A percentile compares a stretch with the other conserved stretches of the same genome.
Evolutionary conservation across 2,888 invertebrate species (phyloP).

Genomic region (Tiphia femorata): DNA sequence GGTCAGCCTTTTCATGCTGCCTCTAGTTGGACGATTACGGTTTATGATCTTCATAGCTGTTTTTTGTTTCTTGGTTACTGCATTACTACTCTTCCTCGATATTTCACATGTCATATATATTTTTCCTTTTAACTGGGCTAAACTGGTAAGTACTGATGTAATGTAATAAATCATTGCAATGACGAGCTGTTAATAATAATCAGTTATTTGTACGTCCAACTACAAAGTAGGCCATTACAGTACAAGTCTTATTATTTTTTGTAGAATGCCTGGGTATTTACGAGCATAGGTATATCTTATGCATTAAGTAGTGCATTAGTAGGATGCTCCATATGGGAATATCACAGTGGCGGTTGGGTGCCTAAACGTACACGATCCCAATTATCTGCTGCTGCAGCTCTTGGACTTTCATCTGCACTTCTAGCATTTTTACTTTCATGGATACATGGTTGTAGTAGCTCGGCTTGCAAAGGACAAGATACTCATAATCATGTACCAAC

Average conservation of each 20-base stretch:
- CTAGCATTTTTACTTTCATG: conserved; percentile 64
- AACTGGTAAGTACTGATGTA: conserved; percentile 74
- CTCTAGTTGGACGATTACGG: conserved; percentile 80
- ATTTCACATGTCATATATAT: conserved; percentile 83
- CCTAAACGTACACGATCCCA: conserved; percentile 81
- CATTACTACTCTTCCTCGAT: conserved; percentile 83
- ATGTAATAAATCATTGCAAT: too few relatives aligned
- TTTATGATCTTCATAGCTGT: conserved; percentile 84
- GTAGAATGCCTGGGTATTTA: conserved; percentile 81
- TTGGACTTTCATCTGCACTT: conserved; percentile 63
- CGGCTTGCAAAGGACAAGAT: conserved; percentile 52
- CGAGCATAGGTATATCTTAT: conserved; percentile 80
- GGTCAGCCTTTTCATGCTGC: conserved; percentile 83
- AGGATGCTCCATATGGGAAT: conserved; percentile 77
- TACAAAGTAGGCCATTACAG: too few relatives aligned
- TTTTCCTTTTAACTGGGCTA: conserved; percentile 85
- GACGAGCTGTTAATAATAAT: too few relatives aligned
- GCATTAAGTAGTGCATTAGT: conserved; percentile 77
- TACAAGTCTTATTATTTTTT: too few relatives aligned
- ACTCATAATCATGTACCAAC: conserved; percentile 57
- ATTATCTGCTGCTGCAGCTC: conserved; percentile 67
- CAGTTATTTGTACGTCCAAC: too few relatives aligned
- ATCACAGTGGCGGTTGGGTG: conserved; percentile 77
- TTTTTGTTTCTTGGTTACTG: conserved; percentile 81
- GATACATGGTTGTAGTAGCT: conserved; percentile 59